Base-by-base conservation (phyloP, 2,113 vertebrate species). In the Smithornis capensis region DNA sequence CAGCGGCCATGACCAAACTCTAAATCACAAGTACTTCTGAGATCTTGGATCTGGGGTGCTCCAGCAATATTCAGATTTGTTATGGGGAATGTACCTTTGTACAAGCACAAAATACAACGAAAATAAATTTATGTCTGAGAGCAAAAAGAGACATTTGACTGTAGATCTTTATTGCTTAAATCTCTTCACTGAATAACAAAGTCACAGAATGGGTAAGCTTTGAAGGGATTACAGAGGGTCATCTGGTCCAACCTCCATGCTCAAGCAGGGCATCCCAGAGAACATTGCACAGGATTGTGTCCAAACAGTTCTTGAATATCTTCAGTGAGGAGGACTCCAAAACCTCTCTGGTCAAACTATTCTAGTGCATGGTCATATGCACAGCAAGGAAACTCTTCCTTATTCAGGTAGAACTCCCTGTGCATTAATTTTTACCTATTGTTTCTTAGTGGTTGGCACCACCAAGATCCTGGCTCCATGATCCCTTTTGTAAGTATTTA, bases 1-100 rank as follows among this genome's bases (percentile, higher is more conserved):
- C 10, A 56, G 19, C 44, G 56, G 10, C 59, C 3, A 2, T 25
- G 47, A 35, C 8, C 33, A 71, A 53, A 23, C 16, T 38, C 16
- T 10, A 47, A 69, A 62, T 19, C 35, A 69, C 2, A 6, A 75
- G 12, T 28, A 14, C 10, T 33, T 68, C 47, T 25, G 19, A 75
- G 13, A 33, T 38, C 12, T 14, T 68, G 23, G 10, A 10, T 56
- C 24, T 40, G 14, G 5, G 49, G 15, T n/a, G 23, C 35, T 50
- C 19, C 1, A 1, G 33, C 13, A 13, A 28, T 2, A 0, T 53
- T 67, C 35, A 47, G 35, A 60, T 50, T 63, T 49, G 33, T 67
- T 67, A 19, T 2, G 1, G 7, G 49, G 9, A 14, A 52, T 17
- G 11, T 44, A 45, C 6, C 7, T 44, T 14, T 5, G 2, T 38